These are phyloP conservation scores for Colostygia pectinataria DNA, from an alignment of 2,888 invertebrate species.

Conservation along the genomic window DNA sequence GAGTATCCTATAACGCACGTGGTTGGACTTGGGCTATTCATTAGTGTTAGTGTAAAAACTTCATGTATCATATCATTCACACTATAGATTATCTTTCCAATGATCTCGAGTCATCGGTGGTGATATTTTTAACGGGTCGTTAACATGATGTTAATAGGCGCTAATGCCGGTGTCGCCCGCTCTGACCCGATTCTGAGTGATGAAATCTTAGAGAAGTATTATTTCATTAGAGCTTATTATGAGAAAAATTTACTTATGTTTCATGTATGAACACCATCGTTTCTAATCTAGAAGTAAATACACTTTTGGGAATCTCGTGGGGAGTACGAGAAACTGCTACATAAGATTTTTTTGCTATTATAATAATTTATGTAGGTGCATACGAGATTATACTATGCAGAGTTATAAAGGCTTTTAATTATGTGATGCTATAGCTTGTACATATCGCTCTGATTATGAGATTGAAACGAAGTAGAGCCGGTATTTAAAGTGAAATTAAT, in stretches of 20 bases:
- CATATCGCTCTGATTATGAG: conserved; percentile 12
- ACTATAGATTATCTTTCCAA: conserved; percentile 17
- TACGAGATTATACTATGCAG: no score
- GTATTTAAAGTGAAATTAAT: conserved; percentile 55
- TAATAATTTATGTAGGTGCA: no score
- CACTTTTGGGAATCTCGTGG: no score
- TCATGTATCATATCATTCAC: conserved; percentile 11
- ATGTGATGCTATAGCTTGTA: not conserved
- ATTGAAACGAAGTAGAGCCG: conserved; percentile 47
- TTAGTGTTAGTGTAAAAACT: not conserved
- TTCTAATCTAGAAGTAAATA: not conserved
- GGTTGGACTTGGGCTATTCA: not conserved
- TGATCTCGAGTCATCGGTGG: conserved; percentile 37
- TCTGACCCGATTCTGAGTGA: conserved; percentile 61
- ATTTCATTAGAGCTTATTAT: not conserved
- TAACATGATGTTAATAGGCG: conserved; percentile 71
- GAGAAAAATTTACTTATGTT: no score
- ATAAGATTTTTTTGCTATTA: no score
- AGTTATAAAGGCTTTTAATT: no score
- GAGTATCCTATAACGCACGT: no score
- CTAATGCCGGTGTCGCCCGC: conserved; percentile 59
- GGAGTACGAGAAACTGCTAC: no score
- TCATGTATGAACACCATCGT: not conserved
- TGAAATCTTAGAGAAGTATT: conserved; percentile 42
- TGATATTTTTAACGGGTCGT: conserved; percentile 61